Conservation (phyloP, 2,797 vertebrate genomes). For the Leuciscus waleckii region DNA sequence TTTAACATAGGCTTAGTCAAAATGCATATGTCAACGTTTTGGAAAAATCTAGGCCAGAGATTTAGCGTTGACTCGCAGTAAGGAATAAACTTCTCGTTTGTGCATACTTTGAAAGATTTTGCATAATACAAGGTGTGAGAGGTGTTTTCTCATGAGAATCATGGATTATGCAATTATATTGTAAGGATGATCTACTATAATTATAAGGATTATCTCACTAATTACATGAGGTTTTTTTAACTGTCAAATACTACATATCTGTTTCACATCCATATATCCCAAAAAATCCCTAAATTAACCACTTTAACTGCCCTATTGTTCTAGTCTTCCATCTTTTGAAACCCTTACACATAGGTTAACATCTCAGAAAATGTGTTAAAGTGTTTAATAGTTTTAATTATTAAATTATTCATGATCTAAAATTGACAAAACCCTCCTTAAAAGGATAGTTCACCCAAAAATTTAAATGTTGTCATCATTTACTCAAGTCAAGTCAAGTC, state of each 20-base stretch:
- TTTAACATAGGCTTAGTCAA: slow-evolving; percentile 36
- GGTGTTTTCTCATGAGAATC: not conserved
- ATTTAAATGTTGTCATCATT: no score
- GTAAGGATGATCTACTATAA: no score
- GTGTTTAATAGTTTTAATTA: not conserved
- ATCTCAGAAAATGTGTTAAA: not conserved
- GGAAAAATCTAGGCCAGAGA: not conserved
- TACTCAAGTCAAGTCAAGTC: no score
- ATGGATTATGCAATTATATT: not conserved
- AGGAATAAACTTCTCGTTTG: not conserved
- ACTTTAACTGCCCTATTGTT: not conserved
- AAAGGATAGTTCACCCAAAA: no score
- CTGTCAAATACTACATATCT: not conserved
- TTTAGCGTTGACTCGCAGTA: not conserved
- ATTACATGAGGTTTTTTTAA: not conserved
- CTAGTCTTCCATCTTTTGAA: not conserved
- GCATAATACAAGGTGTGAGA: not conserved
- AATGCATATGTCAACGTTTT: slow-evolving; percentile 21
- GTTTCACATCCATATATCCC: not conserved
- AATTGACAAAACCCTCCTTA: not conserved
- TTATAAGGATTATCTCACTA: not conserved
- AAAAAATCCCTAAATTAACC: not conserved
- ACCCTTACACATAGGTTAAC: not conserved
- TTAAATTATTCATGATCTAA: not conserved
- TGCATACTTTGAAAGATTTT: not conserved